Evolutionary conservation across 2,888 invertebrate genomes (phyloP).

Genomic region (Dione juno): DNA sequence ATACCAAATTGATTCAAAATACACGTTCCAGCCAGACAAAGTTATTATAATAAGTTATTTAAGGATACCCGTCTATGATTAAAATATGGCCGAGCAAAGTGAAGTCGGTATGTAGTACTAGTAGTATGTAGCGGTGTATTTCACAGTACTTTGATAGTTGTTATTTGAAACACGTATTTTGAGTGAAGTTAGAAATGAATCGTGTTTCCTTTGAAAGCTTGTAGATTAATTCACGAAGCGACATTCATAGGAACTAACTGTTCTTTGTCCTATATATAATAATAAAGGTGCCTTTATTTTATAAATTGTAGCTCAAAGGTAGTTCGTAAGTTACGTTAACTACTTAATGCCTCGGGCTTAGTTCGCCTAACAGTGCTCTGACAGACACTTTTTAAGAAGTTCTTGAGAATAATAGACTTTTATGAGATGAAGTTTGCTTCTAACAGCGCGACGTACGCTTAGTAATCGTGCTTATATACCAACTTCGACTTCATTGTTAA

Average conservation of each 20-base stretch:
- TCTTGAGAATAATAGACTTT: conserved; percentile 34
- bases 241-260: conserved; percentile 4
- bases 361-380: conserved; percentile 35
- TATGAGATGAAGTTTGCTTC: conserved; percentile 26
- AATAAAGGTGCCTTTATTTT: conserved; percentile 21
- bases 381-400: conserved; percentile 37
- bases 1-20: too few relatives aligned
- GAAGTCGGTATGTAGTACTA: too few relatives aligned
- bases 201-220: conserved; percentile 21
- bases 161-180: conserved; percentile 23
- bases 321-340: conserved; percentile 31
- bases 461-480: conserved; percentile 5
- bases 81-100: neutral
- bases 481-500: conserved; percentile 25
- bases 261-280: conserved; percentile 16
- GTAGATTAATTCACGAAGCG: conserved; percentile 18
- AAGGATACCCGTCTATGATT: neutral
- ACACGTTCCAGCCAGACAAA: too few relatives aligned
- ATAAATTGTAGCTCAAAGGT: conserved; percentile 29
- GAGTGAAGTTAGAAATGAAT: conserved; percentile 22
- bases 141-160: conserved; percentile 11
- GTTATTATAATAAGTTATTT: too few relatives aligned
- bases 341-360: conserved; percentile 34
- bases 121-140: neutral
- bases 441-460: conserved; percentile 7